Evolutionary conservation across 2,113 vertebrate species (phyloP), one percentile per base, ranked within the genome.

Genomic region (Bucco capensis): DNA sequence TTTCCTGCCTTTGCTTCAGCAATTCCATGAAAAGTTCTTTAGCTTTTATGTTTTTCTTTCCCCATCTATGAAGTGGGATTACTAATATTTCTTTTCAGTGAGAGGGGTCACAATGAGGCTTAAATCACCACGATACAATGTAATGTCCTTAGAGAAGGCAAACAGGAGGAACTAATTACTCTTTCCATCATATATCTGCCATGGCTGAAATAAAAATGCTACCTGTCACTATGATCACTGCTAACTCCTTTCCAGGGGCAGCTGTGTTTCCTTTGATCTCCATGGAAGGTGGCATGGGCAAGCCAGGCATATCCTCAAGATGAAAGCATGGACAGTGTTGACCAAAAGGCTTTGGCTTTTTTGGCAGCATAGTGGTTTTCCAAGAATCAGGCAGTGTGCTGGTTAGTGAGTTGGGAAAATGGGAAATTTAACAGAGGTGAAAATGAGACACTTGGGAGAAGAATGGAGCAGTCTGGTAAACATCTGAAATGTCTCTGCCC

Each of bases 381-480:
- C 92, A 92, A 76, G 87, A 85, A 79, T 28, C 46, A 62, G 69
- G 60, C 77, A 89, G 56, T 1, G 2, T 76, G 81, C 78, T 89
- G 71, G 67, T 87, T 72, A 89, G 78, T 85, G 82, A 92, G 88
- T 61, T 92, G 80, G 76, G 85, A 92, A 94, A 92, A 88, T 56
- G 69, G 95, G 83, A 94, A 89, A 96, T 95, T 92, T 88, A 94
- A 88, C 42, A 94, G 90, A 89, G 51, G 79, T 80, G 85, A 94
- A 95, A 94, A 93, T 77, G 88, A 91, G 87, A 75, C 93, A 64
- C 88, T 79, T 77, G 91, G 89, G 92, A 91, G 79, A 89, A 74
- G 64, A 83, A 60, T 4, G 42, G 56, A 88, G 60, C 73, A 87
- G 77, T 79, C 89, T 89, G 89, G 82, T 94, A 94, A 94, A 91